Evolutionary conservation across 2,113 vertebrate genomes (phyloP).

Genomic region (Monarcha castaneiventris): DNA sequence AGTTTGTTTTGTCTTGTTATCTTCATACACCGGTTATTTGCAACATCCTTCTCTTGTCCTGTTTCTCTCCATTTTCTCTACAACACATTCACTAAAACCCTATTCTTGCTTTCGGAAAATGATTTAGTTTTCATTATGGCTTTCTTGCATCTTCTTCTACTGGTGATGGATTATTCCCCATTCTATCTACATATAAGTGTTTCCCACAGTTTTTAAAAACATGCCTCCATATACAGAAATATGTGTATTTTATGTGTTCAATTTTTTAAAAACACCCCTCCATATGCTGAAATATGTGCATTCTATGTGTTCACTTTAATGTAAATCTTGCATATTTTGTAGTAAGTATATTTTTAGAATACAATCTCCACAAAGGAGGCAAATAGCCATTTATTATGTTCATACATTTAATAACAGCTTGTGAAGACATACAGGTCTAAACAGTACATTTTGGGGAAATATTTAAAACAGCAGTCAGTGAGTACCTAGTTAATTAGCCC

Average conservation of each 20-base stretch:
- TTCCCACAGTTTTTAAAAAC: neutral
- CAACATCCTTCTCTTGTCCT: neutral
- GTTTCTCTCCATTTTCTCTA: neutral
- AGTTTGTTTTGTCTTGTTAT: neutral
- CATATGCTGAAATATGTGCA: neutral
- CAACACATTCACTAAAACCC: neutral
- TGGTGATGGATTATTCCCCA: neutral
- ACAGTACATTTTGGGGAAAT: neutral
- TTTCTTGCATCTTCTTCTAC: neutral
- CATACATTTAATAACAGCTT: neutral
- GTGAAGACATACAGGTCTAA: neutral
- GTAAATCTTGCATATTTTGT: neutral
- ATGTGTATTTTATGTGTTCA: slow-evolving; percentile 50
- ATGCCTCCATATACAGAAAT: neutral
- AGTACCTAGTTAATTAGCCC: neutral
- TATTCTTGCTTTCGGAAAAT: neutral
- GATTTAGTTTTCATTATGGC: neutral
- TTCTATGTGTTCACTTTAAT: slow-evolving; percentile 32
- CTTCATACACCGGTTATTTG: neutral
- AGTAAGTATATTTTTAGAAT: slow-evolving; percentile 40
- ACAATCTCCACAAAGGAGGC: neutral
- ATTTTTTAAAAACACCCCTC: neutral
- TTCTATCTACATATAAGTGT: neutral
- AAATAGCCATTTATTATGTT: neutral
- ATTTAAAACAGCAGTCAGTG: neutral